Percentiles rank a stretch among this genome's conserved stretches.
These are phyloP conservation scores for Octodonta nipae DNA, from an alignment of 2,888 invertebrate species.

Conservation along the genomic window DNA sequence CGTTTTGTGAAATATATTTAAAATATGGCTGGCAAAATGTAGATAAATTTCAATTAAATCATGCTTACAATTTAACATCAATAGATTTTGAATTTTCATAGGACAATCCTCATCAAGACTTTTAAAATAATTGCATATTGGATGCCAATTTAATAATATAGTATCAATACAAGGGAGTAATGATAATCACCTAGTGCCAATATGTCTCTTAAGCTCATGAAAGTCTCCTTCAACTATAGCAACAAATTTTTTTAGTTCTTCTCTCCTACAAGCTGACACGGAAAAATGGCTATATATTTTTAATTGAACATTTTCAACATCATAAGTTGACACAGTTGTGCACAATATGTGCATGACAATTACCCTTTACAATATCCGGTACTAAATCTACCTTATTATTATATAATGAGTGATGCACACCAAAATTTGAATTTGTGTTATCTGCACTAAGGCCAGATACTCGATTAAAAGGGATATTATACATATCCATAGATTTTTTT, in stretches of 20 bases:
- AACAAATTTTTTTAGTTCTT: too few relatives aligned
- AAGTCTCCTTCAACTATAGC: conserved; percentile 13
- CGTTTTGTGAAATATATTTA: too few relatives aligned
- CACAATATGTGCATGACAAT: conserved; percentile 17
- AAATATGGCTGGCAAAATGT: too few relatives aligned
- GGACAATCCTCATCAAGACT: too few relatives aligned
- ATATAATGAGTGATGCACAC: conserved; percentile 12
- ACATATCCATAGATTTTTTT: conserved; percentile 12
- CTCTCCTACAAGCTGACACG: conserved; percentile 11
- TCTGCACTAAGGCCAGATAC: conserved; percentile 25
- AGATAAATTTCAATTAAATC: too few relatives aligned
- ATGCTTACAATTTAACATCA: too few relatives aligned
- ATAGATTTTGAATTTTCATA: conserved; percentile 2
- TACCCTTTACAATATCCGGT: conserved; percentile 13
- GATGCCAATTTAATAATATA: conserved; percentile 5
- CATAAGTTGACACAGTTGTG: conserved; percentile 12
- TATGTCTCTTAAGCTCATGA: conserved; percentile 11
- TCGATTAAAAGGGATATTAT: conserved; percentile 18
- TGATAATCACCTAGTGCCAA: background rate
- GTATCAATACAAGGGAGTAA: conserved; percentile 3
- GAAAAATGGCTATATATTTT: conserved; percentile 14
- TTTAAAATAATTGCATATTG: too few relatives aligned
- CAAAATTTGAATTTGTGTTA: conserved; percentile 26
- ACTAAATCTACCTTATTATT: conserved; percentile 12
- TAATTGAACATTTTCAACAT: conserved; percentile 16